These are phyloP conservation scores for Eulemur albifrons DNA, from an alignment of 2,797 vertebrate species.

Conservation along the genomic window DNA sequence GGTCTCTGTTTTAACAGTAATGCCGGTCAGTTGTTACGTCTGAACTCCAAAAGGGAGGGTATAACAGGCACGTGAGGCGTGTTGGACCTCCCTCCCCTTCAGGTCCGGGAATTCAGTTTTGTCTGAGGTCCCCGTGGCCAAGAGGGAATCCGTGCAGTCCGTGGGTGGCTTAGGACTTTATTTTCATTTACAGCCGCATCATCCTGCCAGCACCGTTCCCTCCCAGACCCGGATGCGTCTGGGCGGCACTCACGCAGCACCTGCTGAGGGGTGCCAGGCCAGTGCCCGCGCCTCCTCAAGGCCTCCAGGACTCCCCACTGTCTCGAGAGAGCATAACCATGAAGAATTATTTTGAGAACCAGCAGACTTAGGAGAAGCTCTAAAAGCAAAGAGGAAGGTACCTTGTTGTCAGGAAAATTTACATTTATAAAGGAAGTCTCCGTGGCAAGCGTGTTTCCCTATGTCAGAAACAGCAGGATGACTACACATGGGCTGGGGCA, in stretches of 20 bases:
- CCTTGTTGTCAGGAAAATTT: background rate
- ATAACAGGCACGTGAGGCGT: too few species aligned
- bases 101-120: too few species aligned
- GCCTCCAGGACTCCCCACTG: too few species aligned
- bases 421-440: background rate
- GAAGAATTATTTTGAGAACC: background rate
- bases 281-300: too few species aligned
- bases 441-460: background rate
- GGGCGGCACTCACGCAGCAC: accelerated
- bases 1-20: too few species aligned
- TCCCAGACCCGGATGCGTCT: accelerated
- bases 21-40: too few species aligned
- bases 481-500: accelerated
- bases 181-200: accelerated
- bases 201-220: accelerated
- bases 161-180: background rate
- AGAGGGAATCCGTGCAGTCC: too few species aligned
- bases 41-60: too few species aligned
- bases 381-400: accelerated
- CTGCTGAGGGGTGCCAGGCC: too few species aligned
- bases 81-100: too few species aligned
- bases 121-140: too few species aligned
- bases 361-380: background rate
- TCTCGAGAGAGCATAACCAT: accelerated
- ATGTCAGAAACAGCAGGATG: background rate